Evolutionary conservation across 2,888 invertebrate species (phyloP).

Genomic region (Oligia strigilis): DNA sequence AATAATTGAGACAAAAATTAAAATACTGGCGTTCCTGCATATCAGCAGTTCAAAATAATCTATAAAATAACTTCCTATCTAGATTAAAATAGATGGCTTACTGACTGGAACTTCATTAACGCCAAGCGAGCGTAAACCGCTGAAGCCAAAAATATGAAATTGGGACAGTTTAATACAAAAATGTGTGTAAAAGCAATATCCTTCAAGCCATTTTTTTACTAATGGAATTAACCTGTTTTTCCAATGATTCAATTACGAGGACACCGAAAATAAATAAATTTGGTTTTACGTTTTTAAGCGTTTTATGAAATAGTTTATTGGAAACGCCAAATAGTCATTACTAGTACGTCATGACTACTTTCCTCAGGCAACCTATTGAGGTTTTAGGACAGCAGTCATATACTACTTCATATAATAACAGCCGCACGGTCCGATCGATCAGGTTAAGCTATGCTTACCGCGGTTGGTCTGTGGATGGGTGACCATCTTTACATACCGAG

Average conservation of each 20-base stretch:
- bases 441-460: no score
- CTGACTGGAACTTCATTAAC: neutral
- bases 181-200: neutral
- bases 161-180: neutral
- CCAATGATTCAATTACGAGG: neutral
- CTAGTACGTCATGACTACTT: neutral
- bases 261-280: neutral
- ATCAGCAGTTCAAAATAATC: neutral
- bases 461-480: no score
- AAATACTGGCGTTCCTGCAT: neutral
- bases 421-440: no score
- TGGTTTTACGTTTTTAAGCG: neutral
- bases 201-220: neutral
- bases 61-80: neutral
- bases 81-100: neutral
- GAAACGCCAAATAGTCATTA: neutral
- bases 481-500: no score
- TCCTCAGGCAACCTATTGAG: neutral
- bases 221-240: neutral
- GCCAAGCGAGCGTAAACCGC: no score
- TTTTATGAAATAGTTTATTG: neutral
- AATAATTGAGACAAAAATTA: neutral
- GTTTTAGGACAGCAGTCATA: neutral
- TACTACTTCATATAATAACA: no score
- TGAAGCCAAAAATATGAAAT: slow-evolving; percentile 6